A percentile compares a stretch with the other conserved stretches of the same genome.
Evolutionary conservation across 2,888 invertebrate species (phyloP).

Genomic region (Lysandra bellargus): DNA sequence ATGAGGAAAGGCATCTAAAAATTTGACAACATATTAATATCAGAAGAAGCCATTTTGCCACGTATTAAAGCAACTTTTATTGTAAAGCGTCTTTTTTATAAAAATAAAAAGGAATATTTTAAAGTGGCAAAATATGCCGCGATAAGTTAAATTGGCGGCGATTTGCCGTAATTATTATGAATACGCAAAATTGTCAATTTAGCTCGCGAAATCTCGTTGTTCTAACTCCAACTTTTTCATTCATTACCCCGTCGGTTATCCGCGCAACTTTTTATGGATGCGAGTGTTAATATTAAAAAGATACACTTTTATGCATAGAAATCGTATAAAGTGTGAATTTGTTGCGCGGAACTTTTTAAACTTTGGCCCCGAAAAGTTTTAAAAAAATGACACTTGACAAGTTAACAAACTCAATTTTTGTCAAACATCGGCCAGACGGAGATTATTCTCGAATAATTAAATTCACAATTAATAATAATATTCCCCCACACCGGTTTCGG

Average conservation of each 20-base stretch:
- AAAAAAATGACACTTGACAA: background rate
- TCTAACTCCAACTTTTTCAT: slow-evolving; percentile 23
- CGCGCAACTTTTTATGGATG: slow-evolving; percentile 3
- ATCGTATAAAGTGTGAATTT: slow-evolving; percentile 2
- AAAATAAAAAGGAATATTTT: background rate
- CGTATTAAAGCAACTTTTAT: background rate
- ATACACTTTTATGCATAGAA: slow-evolving; percentile 5
- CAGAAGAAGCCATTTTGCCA: no score
- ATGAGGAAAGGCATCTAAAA: no score
- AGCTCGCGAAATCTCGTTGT: background rate
- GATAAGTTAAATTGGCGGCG: background rate
- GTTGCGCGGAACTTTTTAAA: background rate
- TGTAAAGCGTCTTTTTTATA: background rate
- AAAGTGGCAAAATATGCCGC: background rate
- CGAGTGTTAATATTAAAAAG: slow-evolving; percentile 1
- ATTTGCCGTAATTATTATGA: slow-evolving; percentile 2
- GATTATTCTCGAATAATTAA: background rate
- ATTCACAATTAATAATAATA: background rate
- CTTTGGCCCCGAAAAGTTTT: background rate
- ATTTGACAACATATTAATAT: no score
- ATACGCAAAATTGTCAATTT: slow-evolving; percentile 15
- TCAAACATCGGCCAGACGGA: background rate
- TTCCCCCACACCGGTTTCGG: no score
- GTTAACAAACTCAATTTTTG: no score
- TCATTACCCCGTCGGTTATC: slow-evolving; percentile 1